A percentile compares a stretch with the other conserved stretches of the same genome.
Evolutionary conservation across 2,888 invertebrate species (phyloP).

Genomic region (Muscina levida): DNA sequence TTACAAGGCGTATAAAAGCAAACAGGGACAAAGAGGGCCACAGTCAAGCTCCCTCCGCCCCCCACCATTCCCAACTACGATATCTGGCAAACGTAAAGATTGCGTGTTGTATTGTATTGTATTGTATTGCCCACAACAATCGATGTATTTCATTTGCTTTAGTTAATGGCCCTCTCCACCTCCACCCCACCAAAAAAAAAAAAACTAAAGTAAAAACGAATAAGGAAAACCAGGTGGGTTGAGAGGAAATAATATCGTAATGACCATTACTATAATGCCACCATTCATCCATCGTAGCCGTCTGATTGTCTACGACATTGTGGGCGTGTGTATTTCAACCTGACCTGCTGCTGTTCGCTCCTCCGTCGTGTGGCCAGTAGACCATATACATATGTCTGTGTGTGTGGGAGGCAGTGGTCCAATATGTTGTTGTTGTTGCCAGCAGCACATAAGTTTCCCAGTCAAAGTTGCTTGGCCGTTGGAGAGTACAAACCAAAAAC

Average conservation of each 20-base stretch:
- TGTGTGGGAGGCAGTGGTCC: background rate
- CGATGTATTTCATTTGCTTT: conserved; percentile 29
- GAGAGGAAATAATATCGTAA: conserved; percentile 3
- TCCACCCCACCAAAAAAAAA: conserved; percentile 17
- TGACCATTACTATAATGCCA: conserved; percentile 22
- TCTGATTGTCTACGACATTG: background rate
- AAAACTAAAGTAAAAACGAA: conserved; percentile 15
- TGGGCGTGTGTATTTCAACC: background rate
- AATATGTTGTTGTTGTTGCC: too few species aligned
- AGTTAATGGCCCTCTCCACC: conserved; percentile 8
- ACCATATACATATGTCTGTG: background rate
- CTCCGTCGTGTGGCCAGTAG: background rate
- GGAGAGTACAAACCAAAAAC: too few species aligned
- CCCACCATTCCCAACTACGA: background rate
- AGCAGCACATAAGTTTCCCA: too few species aligned
- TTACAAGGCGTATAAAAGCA: too few species aligned
- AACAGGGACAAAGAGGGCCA: too few species aligned
- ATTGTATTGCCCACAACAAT: conserved; percentile 57
- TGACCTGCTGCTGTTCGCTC: background rate
- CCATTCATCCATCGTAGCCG: background rate
- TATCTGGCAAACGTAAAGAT: conserved; percentile 44
- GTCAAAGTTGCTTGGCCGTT: too few species aligned
- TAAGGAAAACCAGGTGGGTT: background rate
- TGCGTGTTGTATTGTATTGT: conserved; percentile 57
- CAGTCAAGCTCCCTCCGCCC: too few species aligned